phyloP scores from a whole-genome alignment of 2,888 invertebrate species.

The Agrilus biguttatus region DNA sequence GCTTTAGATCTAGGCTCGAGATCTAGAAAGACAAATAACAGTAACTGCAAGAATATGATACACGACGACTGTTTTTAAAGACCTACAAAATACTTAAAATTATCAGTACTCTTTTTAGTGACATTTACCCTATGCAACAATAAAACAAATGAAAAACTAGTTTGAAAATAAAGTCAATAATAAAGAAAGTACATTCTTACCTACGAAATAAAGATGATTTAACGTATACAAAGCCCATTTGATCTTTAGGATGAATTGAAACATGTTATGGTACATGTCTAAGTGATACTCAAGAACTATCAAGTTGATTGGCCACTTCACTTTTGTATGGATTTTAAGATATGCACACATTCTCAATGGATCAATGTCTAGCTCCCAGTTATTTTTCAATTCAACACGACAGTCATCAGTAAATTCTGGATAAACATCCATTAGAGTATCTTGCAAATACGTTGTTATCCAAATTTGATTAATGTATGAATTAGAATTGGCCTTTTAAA shows the following conservation, averaged over 20 bases:
- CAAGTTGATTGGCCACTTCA: constrained; percentile 27
- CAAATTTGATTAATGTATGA: constrained; percentile 17
- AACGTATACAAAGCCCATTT: constrained; percentile 28
- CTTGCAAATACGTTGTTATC: constrained; percentile 26
- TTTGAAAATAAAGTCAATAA: no score
- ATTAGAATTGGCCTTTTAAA: no score
- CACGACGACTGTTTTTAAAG: no score
- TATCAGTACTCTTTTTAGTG: no score
- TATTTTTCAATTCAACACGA: constrained; percentile 17
- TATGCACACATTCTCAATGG: constrained; percentile 19
- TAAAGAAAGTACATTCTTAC: constrained; percentile 11
- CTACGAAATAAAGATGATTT: constrained; percentile 22
- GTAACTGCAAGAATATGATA: no score
- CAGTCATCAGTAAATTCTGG: constrained; percentile 24
- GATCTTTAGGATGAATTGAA: constrained; percentile 24
- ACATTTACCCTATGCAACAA: no score
- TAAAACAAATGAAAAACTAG: no score
- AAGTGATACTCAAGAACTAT: constrained; percentile 22
- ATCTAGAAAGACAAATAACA: constrained; percentile 12
- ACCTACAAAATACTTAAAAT: no score
- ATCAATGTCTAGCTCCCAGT: constrained; percentile 17
- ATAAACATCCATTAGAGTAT: constrained; percentile 25
- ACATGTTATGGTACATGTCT: constrained; percentile 22
- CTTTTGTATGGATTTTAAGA: constrained; percentile 18
- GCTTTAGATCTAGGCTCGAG: constrained; percentile 13